A percentile compares a stretch with the other conserved stretches of the same genome.
Evolutionary conservation across 2,113 vertebrate species (phyloP).

Genomic region (Rhynchomys soricoides): DNA sequence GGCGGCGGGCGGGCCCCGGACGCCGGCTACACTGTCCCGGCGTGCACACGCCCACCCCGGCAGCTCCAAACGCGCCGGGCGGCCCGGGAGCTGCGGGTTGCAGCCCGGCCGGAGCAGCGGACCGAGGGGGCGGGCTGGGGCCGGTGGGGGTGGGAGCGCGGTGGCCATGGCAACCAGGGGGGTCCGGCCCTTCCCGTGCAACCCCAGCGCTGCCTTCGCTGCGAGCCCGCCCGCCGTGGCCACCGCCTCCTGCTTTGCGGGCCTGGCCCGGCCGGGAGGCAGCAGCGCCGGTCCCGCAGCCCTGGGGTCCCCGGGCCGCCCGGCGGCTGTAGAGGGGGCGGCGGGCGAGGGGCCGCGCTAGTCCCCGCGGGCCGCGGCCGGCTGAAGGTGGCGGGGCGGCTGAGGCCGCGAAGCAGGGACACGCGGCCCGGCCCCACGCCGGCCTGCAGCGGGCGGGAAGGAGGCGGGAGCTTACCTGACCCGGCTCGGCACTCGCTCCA

Average conservation of each 20-base stretch:
- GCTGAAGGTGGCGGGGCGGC: conserved; percentile 53
- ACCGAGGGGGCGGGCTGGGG: conserved; percentile 59
- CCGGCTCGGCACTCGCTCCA: conserved; percentile 67
- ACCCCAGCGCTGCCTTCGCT: neutral
- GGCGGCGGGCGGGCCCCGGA: conserved; percentile 32
- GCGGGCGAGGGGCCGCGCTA: conserved; percentile 67
- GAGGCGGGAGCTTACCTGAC: conserved; percentile 75
- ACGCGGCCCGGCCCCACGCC: conserved; percentile 47
- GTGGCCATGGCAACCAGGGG: conserved; percentile 85
- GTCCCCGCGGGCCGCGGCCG: conserved; percentile 64
- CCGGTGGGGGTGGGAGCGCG: conserved; percentile 68
- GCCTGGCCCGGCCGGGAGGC: conserved; percentile 8
- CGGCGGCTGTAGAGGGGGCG: conserved; percentile 59
- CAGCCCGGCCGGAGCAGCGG: neutral
- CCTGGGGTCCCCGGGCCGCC: conserved; percentile 59
- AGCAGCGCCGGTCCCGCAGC: neutral
- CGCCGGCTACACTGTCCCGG: conserved; percentile 11
- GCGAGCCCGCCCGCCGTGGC: neutral
- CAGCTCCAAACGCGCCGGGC: conserved; percentile 13
- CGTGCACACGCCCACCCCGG: conserved; percentile 78
- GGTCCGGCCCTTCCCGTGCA: conserved; percentile 67
- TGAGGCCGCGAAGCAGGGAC: conserved; percentile 34
- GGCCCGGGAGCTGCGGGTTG: neutral
- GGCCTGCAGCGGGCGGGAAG: conserved; percentile 58
- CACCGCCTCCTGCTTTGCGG: conserved; percentile 62